phyloP scores from a whole-genome alignment of 2,113 vertebrate species.

The Perognathus longimembris region DNA sequence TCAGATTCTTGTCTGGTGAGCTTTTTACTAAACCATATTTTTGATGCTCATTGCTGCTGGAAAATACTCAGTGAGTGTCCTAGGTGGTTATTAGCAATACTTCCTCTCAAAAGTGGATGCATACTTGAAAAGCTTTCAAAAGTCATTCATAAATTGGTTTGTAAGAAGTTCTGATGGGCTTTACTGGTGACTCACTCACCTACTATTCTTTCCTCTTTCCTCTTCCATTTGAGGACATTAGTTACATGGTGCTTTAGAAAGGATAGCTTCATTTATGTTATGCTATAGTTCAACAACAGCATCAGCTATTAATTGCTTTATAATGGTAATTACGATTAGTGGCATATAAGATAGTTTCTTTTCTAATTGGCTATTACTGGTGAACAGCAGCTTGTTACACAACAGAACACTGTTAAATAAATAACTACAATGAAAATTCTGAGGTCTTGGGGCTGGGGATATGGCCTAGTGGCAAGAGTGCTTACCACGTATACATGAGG shows the following conservation, averaged over 20 bases:
- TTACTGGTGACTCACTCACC: background rate
- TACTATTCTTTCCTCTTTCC: background rate
- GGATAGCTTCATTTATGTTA: slow-evolving; percentile 51
- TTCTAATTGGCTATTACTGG: slow-evolving; percentile 76
- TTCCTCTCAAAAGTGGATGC: background rate
- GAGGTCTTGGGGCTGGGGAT: too few relatives aligned
- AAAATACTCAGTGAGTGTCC: background rate
- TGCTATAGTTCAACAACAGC: slow-evolving; percentile 42
- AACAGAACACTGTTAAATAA: slow-evolving; percentile 75
- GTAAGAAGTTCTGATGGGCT: background rate
- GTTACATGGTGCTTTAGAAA: slow-evolving; percentile 28
- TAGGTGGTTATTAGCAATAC: background rate
- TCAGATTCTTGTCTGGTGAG: background rate
- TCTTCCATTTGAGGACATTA: background rate
- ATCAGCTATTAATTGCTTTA: slow-evolving; percentile 73
- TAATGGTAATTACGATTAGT: slow-evolving; percentile 72
- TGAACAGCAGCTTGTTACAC: slow-evolving; percentile 76
- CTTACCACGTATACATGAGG: too few relatives aligned
- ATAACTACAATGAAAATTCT: slow-evolving; percentile 63
- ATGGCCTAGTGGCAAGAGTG: too few relatives aligned
- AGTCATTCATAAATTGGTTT: slow-evolving; percentile 1
- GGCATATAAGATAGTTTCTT: slow-evolving; percentile 68
- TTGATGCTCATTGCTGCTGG: background rate
- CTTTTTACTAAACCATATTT: background rate
- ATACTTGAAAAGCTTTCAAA: slow-evolving; percentile 27